Percentiles rank a stretch among this genome's conserved stretches.
Evolutionary conservation across 2,113 vertebrate species (phyloP).

Genomic region (Hoplias malabaricus): DNA sequence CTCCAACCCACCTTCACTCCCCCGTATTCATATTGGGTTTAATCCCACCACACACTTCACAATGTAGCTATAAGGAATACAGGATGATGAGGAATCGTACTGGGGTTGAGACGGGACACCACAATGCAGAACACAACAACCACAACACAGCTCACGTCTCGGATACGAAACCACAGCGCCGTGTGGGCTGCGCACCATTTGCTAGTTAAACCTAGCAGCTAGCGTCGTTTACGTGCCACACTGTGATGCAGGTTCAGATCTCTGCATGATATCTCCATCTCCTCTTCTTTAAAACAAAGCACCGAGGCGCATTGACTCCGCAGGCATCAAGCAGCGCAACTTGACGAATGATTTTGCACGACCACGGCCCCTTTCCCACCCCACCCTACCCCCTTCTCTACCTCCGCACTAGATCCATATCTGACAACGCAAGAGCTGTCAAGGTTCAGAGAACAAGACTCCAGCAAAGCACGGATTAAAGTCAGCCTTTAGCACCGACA

Average conservation of each 20-base stretch:
- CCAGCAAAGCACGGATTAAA: conserved; percentile 71
- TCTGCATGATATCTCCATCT: background rate
- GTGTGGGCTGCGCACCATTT: background rate
- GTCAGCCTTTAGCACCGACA: conserved; percentile 55
- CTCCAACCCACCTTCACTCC: background rate
- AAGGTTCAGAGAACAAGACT: conserved; percentile 68
- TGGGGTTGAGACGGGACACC: background rate
- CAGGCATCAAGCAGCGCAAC: background rate
- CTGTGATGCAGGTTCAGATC: background rate
- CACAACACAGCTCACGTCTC: background rate
- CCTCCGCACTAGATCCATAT: conserved; percentile 64
- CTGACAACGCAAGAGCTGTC: conserved; percentile 70
- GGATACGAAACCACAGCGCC: background rate
- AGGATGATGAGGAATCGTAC: background rate
- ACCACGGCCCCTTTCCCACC: background rate
- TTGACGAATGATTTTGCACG: background rate
- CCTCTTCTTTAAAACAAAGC: background rate
- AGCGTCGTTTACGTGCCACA: background rate
- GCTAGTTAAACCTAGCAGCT: background rate
- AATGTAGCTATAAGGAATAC: background rate
- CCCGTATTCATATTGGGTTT: background rate
- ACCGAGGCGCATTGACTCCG: background rate
- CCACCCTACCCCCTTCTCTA: background rate
- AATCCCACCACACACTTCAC: background rate
- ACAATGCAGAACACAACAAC: background rate